Evolutionary conservation across 2,888 invertebrate species (phyloP).

Genomic region (Morpho helenor): DNA sequence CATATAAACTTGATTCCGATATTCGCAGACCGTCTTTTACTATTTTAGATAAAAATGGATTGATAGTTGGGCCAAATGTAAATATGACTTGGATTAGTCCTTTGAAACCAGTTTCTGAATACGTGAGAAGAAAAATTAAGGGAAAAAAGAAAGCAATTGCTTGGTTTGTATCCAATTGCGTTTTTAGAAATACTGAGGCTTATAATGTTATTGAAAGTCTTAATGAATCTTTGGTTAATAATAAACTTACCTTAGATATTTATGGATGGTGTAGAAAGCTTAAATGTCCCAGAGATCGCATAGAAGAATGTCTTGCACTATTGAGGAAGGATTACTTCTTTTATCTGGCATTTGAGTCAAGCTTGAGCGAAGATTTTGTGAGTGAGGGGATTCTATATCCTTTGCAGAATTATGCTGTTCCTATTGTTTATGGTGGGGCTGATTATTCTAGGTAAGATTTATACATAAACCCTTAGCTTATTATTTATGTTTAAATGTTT

Average conservation of each 20-base stretch:
- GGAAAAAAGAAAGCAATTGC: constrained; percentile 54
- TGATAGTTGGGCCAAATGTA: constrained; percentile 52
- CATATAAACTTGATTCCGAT: constrained; percentile 57
- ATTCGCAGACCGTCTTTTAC: constrained; percentile 45
- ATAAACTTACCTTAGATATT: constrained; percentile 46
- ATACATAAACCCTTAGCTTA: neutral
- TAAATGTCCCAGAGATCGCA: constrained; percentile 43
- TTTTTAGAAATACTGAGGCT: constrained; percentile 33
- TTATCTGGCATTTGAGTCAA: constrained; percentile 62
- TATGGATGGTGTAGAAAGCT: constrained; percentile 55
- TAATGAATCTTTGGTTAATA: constrained; percentile 36
- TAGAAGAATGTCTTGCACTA: constrained; percentile 47
- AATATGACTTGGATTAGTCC: constrained; percentile 48
- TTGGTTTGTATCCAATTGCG: constrained; percentile 61
- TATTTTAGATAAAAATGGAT: constrained; percentile 42
- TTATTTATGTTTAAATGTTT: no score
- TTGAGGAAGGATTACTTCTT: constrained; percentile 56
- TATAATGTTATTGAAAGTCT: constrained; percentile 33
- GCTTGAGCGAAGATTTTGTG: constrained; percentile 55
- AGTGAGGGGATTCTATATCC: constrained; percentile 59
- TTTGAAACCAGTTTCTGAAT: constrained; percentile 38
- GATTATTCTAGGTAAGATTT: constrained; percentile 63
- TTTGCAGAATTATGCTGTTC: constrained; percentile 79
- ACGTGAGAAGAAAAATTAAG: constrained; percentile 37
- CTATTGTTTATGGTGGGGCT: constrained; percentile 84